Conservation (phyloP, 2,888 invertebrate genomes). For the Allolobophora icterica region DNA sequence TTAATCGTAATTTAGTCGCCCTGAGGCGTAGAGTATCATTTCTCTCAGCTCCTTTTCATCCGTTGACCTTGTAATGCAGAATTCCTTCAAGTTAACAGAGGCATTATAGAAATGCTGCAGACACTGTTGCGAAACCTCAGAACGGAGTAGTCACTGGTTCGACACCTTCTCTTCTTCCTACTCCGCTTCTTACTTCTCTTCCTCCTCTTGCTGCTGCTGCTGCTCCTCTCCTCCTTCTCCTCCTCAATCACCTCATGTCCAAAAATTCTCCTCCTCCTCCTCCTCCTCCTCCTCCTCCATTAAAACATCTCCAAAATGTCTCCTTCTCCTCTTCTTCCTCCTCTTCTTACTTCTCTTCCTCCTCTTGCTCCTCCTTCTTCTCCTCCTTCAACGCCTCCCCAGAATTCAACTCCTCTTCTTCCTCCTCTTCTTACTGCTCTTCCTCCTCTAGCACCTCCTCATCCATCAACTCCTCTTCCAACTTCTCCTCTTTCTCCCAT, state of each 20-base stretch:
- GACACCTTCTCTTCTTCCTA: too few relatives aligned
- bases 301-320: too few relatives aligned
- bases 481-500: too few relatives aligned
- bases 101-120: background rate
- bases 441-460: too few relatives aligned
- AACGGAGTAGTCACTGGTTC: background rate
- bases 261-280: too few relatives aligned
- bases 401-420: background rate
- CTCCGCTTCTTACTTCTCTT: too few relatives aligned
- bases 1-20: background rate
- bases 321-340: background rate
- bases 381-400: background rate
- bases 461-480: too few relatives aligned
- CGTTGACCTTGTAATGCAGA: background rate
- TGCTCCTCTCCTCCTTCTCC: too few relatives aligned
- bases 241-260: too few relatives aligned
- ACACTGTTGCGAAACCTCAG: background rate
- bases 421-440: background rate
- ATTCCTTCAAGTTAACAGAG: background rate
- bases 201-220: too few relatives aligned
- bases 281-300: too few relatives aligned
- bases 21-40: background rate
- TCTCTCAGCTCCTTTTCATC: background rate
- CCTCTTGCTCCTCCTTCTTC: background rate
- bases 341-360: background rate